These are phyloP conservation scores for Ascidia mentula DNA, from an alignment of 23 tunicate genomes.

Conservation along the genomic window DNA sequence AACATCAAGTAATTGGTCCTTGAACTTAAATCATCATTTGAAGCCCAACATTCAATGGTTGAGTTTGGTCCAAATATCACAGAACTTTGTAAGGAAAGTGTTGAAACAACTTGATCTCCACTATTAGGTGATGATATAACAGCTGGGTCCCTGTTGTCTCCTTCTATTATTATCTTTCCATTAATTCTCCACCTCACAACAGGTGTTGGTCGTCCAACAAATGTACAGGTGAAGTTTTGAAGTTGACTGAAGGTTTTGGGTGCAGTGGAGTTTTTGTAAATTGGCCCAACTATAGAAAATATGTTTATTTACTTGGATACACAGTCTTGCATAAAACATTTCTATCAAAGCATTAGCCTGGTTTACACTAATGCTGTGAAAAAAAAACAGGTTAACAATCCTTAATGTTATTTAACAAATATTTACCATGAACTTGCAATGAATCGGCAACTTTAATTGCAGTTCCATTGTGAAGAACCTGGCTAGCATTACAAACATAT, in stretches of 20 bases:
- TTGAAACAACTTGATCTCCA: neutral
- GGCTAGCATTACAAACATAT: neutral
- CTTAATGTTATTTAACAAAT: no score
- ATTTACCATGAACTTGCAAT: neutral
- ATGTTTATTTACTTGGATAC: no score
- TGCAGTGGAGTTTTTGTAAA: neutral
- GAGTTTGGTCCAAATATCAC: slow-evolving; percentile 5
- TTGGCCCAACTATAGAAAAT: neutral
- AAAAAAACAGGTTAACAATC: no score
- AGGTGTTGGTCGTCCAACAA: slow-evolving; percentile 5
- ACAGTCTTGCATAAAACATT: no score
- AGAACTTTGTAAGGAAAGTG: neutral
- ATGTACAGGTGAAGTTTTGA: neutral
- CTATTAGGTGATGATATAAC: neutral
- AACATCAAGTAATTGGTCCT: no score
- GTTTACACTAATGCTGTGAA: no score
- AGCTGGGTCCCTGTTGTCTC: neutral
- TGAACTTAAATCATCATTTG: neutral
- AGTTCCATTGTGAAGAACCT: neutral
- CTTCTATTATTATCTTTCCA: neutral
- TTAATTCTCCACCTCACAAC: slow-evolving; percentile 3
- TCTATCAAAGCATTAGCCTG: no score
- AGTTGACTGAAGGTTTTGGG: neutral
- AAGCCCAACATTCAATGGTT: slow-evolving; percentile 2
- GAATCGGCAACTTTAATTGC: neutral